Evolutionary conservation across 2,888 invertebrate genomes (phyloP), one percentile per base, ranked within the genome.

Genomic region (Embidobia sp.): DNA sequence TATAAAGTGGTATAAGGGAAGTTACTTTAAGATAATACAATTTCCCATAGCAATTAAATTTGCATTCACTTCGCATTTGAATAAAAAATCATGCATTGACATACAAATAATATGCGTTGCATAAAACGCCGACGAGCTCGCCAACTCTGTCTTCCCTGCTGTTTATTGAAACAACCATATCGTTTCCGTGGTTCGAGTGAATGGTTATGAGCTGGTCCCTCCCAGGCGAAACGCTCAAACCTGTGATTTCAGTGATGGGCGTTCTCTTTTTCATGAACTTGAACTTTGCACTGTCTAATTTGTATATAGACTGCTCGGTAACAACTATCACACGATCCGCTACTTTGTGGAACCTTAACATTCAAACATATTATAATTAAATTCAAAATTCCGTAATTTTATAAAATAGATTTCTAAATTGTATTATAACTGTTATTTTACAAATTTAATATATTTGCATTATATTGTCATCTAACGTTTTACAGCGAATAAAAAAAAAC

Each of bases 301-400:
- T 98, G 90, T 95, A 97, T 80, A 98, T 93, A 26, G 93, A 93
- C 15, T 92, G 91, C 81, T 97, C 97, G 0, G 98, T 97, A 77
- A 98, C 91, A 22, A 97, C 92, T 78, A 98, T 90, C n/a, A 96
- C 96, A 63, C 98, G 92, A 88, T 97, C 97, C 0, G 97, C 95
- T 86, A 93, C 92, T 89, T 96, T 96, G 90, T 94, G 94, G 90
- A 92, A 93, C 16, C 92, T n/a, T n/a, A n/a, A n/a, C n/a, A n/a
- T n/a, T n/a, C n/a, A n/a, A n/a, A n/a, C n/a, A n/a, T n/a, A n/a
- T n/a, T n/a, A n/a, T n/a, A n/a, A n/a, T n/a, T n/a, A n/a, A n/a
- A n/a, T n/a, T n/a, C n/a, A n/a, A n/a, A n/a, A n/a, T n/a, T n/a
- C n/a, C n/a, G n/a, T n/a, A n/a, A n/a, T n/a, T n/a, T n/a, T n/a